Evolutionary conservation across 2,797 vertebrate species (phyloP).

Genomic region (Babyrousa celebensis): DNA sequence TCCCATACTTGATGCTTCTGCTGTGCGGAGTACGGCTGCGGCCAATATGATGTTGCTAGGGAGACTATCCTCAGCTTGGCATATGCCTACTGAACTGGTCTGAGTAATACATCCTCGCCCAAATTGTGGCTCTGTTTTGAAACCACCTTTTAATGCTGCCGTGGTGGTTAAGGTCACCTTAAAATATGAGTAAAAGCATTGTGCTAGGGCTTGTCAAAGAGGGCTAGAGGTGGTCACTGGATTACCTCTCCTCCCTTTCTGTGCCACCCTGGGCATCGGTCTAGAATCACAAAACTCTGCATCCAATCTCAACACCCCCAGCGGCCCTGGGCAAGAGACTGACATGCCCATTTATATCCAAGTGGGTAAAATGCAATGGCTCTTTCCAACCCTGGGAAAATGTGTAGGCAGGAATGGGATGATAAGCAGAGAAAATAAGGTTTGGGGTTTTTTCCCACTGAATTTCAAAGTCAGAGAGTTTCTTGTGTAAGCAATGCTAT

Average conservation of each 20-base stretch:
- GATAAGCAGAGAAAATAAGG: neutral
- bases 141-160: neutral
- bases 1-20: neutral
- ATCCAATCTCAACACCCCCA: neutral
- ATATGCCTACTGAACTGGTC: neutral
- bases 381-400: constrained; percentile 2
- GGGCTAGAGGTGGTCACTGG: neutral
- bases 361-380: neutral
- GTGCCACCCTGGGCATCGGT: neutral
- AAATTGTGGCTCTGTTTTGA: neutral
- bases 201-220: constrained; percentile 62
- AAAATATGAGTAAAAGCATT: constrained; percentile 65
- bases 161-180: constrained; percentile 25
- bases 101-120: neutral
- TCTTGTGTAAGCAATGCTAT: neutral
- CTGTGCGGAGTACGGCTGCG: neutral
- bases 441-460: neutral
- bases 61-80: neutral
- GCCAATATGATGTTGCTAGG: accelerated
- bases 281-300: neutral
- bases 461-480: constrained; percentile 45
- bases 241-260: neutral
- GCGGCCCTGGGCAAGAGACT: neutral
- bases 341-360: neutral
- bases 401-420: accelerated